phyloP scores from a whole-genome alignment of 2,888 invertebrate genomes.

The Drosophila nr. fundita region DNA sequence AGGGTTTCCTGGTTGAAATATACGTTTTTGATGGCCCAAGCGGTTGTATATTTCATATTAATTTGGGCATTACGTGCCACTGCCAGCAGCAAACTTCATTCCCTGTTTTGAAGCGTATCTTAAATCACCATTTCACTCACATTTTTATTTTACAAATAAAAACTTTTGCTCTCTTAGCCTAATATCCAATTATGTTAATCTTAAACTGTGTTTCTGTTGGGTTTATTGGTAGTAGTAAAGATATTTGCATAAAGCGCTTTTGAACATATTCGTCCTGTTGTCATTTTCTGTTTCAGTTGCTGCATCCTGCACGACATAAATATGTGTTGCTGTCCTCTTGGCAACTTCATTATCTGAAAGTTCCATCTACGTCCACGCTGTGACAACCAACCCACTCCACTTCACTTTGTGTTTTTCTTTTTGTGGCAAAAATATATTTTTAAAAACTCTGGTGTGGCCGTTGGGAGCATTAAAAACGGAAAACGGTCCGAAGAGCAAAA shows the following conservation, averaged over 20 bases:
- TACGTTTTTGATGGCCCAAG: conserved; percentile 24
- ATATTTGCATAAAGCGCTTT: background rate
- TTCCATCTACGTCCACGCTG: conserved; percentile 1
- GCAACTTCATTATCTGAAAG: conserved; percentile 26
- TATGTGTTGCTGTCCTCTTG: no score
- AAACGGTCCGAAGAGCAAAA: conserved; percentile 18
- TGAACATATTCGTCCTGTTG: background rate
- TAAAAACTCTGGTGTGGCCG: conserved; percentile 9
- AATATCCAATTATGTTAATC: background rate
- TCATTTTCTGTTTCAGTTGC: background rate
- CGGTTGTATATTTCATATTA: conserved; percentile 45
- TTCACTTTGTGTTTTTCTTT: conserved; percentile 34
- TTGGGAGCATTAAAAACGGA: conserved; percentile 6
- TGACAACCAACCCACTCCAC: background rate
- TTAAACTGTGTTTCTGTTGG: background rate
- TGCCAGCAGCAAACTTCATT: background rate
- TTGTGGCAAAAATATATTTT: conserved; percentile 10
- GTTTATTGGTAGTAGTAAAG: background rate
- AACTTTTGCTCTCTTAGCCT: background rate
- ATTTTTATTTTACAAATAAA: background rate
- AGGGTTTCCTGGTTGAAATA: conserved; percentile 23
- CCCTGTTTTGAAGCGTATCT: background rate
- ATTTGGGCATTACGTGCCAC: conserved; percentile 58
- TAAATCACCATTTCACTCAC: background rate
- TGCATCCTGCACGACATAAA: no score